Evolutionary conservation across 2,113 vertebrate genomes (phyloP).

Genomic region (Gallinago paraguaiae): DNA sequence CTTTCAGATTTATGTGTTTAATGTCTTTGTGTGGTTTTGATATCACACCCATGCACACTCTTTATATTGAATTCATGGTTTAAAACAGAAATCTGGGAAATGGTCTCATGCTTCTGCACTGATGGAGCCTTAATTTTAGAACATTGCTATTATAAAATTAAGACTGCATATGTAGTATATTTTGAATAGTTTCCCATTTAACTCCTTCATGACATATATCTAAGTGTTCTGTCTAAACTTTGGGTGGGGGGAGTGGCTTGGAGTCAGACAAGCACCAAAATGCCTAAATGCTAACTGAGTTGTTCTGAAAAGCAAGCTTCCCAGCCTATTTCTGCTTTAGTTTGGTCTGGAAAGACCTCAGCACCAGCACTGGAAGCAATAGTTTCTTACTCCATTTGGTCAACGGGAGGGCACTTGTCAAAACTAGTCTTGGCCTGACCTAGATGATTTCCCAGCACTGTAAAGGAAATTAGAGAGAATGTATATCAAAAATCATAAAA

Average conservation of each 20-base stretch:
- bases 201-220: not conserved
- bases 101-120: not conserved
- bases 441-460: not conserved
- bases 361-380: not conserved
- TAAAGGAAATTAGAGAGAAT: not conserved
- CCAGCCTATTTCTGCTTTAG: not conserved
- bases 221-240: not conserved
- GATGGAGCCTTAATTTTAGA: not conserved
- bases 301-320: not conserved
- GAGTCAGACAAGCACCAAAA: not conserved
- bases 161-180: not conserved
- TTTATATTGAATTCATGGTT: not conserved
- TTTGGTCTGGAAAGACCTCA: not conserved
- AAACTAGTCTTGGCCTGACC: not conserved
- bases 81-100: not conserved
- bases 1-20: not conserved
- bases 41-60: not conserved
- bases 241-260: fast-evolving
- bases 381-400: not conserved
- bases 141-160: not conserved
- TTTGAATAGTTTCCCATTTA: not conserved
- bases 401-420: not conserved
- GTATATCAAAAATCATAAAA: not conserved
- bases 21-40: not conserved
- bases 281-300: not conserved